These are phyloP conservation scores for Myotis planiceps DNA, from an alignment of 2,797 vertebrate genomes.

Conservation along the genomic window DNA sequence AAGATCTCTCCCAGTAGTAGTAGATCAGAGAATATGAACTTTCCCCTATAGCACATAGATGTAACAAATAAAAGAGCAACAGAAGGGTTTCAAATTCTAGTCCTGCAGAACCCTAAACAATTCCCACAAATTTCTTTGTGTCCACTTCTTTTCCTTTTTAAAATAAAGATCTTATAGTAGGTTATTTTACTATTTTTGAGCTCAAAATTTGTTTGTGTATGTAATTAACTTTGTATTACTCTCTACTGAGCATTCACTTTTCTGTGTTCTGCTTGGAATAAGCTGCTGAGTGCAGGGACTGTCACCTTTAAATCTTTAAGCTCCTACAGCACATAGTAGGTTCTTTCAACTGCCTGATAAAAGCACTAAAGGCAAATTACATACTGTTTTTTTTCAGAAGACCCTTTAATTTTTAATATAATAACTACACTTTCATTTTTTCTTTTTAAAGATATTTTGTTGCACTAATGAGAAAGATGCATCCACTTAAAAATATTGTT, in stretches of 20 bases:
- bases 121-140: not conserved
- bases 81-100: not conserved
- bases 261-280: not conserved
- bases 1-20: not conserved
- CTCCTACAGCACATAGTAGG: not conserved
- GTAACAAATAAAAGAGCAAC: not conserved
- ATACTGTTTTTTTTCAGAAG: not conserved
- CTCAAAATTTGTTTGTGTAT: not conserved
- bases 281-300: not conserved
- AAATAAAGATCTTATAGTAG: not conserved
- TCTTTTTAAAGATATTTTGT: not conserved
- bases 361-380: not conserved
- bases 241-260: not conserved
- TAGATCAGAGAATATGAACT: not conserved
- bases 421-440: not conserved
- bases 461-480: not conserved
- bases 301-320: not conserved
- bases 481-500: not conserved
- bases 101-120: not conserved
- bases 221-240: not conserved
- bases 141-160: not conserved
- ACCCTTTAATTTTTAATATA: not conserved
- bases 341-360: not conserved
- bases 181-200: not conserved
- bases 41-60: not conserved